Percentiles rank a stretch among this genome's conserved stretches.
Evolutionary conservation across 2,797 vertebrate species (phyloP).

Genomic region (Syngnathus rostellatus): DNA sequence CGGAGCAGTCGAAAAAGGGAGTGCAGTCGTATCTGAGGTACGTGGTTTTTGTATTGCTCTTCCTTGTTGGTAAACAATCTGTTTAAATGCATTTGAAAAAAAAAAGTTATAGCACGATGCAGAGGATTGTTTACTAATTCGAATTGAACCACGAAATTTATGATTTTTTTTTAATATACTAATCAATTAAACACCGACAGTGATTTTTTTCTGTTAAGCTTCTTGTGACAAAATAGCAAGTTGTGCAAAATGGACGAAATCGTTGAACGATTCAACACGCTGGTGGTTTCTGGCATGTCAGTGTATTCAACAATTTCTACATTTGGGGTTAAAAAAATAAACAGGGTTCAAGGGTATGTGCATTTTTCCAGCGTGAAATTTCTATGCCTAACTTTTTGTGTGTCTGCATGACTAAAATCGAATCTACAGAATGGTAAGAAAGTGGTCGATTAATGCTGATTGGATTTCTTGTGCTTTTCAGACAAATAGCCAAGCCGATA

Average conservation of each 20-base stretch:
- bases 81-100: no score
- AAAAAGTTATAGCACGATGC: no score
- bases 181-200: no score
- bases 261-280: no score
- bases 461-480: constrained; percentile 48
- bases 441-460: not conserved
- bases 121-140: no score
- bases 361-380: not conserved
- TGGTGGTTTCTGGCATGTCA: no score
- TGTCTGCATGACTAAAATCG: not conserved
- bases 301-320: no score
- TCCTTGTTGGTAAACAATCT: not conserved
- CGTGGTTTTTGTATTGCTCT: constrained; percentile 9
- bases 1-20: constrained; percentile 29
- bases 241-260: no score
- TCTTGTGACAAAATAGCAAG: no score
- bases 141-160: no score
- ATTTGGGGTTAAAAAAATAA: not conserved
- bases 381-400: not conserved
- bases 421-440: not conserved
- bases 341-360: not conserved
- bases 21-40: constrained; percentile 60
- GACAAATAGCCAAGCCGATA: constrained; percentile 60
- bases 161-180: no score
- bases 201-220: no score